Percentiles rank a stretch among this genome's conserved stretches.
phyloP scores from a whole-genome alignment of 2,888 invertebrate species.

The Zhuqinia jingwanae region DNA sequence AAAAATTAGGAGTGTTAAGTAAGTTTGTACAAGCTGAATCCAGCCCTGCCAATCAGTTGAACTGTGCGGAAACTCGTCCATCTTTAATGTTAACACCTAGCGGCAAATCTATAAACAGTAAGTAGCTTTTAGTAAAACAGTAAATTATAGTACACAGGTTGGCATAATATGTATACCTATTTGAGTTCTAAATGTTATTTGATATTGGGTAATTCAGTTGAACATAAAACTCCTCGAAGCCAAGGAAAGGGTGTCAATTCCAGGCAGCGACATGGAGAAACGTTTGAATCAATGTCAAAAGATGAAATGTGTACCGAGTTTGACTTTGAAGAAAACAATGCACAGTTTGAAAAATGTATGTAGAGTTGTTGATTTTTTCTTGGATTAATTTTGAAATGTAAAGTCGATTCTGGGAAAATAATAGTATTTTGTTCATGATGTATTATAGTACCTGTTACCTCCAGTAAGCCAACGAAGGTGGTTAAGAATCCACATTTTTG shows the following conservation, averaged over 20 bases:
- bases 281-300: conserved; percentile 76
- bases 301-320: conserved; percentile 76
- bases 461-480: conserved; percentile 59
- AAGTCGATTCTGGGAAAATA: not conserved
- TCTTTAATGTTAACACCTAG: conserved; percentile 30
- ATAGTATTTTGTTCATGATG: not conserved
- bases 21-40: conserved; percentile 56
- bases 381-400: not conserved
- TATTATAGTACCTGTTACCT: conserved; percentile 72
- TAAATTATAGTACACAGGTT: not conserved
- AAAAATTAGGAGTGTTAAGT: conserved; percentile 65
- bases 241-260: conserved; percentile 21
- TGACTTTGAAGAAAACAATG: conserved; percentile 77
- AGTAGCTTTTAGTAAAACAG: not conserved
- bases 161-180: too few relatives aligned
- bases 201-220: too few relatives aligned
- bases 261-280: conserved; percentile 67
- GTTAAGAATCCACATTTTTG: conserved; percentile 72
- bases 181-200: too few relatives aligned
- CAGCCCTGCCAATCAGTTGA: not conserved
- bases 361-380: too few relatives aligned
- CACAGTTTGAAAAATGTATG: conserved; percentile 78
- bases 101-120: conserved; percentile 40
- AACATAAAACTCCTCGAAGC: conserved; percentile 15
- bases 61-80: conserved; percentile 20